These are phyloP conservation scores for Pheosia tremula DNA, from an alignment of 2,888 invertebrate species.

Conservation along the genomic window DNA sequence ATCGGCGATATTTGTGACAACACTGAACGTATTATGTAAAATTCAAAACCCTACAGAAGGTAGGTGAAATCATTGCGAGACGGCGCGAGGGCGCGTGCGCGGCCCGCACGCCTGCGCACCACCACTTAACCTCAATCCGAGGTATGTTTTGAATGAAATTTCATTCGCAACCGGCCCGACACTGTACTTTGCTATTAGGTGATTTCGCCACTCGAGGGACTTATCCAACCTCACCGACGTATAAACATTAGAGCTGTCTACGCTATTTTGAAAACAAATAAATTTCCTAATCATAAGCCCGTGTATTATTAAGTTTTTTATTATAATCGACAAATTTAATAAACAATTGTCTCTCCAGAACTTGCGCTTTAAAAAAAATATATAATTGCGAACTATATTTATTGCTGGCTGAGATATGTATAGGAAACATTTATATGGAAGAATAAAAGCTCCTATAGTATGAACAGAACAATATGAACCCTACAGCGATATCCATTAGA, in stretches of 20 bases:
- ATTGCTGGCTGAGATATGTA: too few relatives aligned
- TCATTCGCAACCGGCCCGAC: constrained; percentile 64
- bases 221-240: constrained; percentile 45
- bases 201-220: constrained; percentile 54
- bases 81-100: constrained; percentile 61
- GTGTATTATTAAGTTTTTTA: too few relatives aligned
- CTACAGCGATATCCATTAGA: not conserved
- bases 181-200: constrained; percentile 70
- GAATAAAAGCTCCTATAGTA: too few relatives aligned
- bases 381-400: too few relatives aligned
- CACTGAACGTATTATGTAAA: constrained; percentile 48
- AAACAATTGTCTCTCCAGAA: too few relatives aligned
- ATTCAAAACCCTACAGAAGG: constrained; percentile 66
- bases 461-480: too few relatives aligned
- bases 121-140: constrained; percentile 79
- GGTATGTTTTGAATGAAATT: constrained; percentile 83
- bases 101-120: constrained; percentile 70
- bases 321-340: too few relatives aligned
- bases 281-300: not conserved
- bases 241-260: not conserved
- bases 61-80: constrained; percentile 79
- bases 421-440: too few relatives aligned
- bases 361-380: too few relatives aligned
- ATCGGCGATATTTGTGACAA: constrained; percentile 38
- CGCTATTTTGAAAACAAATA: not conserved